Percentiles rank a stretch among this genome's conserved stretches.
These are phyloP conservation scores for Coelinius sp. DNA, from an alignment of 2,888 invertebrate genomes.

Conservation along the genomic window DNA sequence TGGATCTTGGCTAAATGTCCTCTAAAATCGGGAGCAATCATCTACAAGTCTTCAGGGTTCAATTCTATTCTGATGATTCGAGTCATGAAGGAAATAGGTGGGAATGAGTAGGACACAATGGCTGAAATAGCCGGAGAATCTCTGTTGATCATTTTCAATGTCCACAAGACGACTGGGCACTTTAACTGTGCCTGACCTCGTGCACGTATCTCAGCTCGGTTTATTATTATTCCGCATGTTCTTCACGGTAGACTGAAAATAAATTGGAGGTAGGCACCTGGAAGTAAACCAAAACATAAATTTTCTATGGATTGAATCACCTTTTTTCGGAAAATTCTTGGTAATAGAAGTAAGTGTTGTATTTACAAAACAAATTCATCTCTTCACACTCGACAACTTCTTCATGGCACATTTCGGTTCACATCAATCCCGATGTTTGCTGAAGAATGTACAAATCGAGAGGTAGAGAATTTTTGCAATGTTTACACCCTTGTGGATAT, in stretches of 20 bases:
- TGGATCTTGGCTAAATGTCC: background rate
- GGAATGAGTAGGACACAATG: background rate
- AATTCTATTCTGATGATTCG: conserved; percentile 16
- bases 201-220: background rate
- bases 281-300: conserved; percentile 61
- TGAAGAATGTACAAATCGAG: too few relatives aligned
- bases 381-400: too few relatives aligned
- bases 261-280: too few relatives aligned
- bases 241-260: background rate
- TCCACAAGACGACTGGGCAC: background rate
- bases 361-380: too few relatives aligned
- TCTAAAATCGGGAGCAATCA: background rate
- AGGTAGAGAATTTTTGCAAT: too few relatives aligned
- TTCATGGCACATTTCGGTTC: too few relatives aligned
- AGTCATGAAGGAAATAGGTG: conserved; percentile 9
- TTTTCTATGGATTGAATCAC: too few relatives aligned
- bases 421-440: too few relatives aligned
- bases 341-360: too few relatives aligned
- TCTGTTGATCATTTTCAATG: conserved; percentile 1
- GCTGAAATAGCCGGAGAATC: background rate
- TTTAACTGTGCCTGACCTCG: background rate
- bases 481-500: too few relatives aligned
- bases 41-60: background rate
- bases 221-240: background rate
- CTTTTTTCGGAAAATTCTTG: too few relatives aligned